Percentiles rank a stretch among this genome's conserved stretches.
Conservation (phyloP, 2,888 invertebrate genomes). For the Euzetes globulus region DNA sequence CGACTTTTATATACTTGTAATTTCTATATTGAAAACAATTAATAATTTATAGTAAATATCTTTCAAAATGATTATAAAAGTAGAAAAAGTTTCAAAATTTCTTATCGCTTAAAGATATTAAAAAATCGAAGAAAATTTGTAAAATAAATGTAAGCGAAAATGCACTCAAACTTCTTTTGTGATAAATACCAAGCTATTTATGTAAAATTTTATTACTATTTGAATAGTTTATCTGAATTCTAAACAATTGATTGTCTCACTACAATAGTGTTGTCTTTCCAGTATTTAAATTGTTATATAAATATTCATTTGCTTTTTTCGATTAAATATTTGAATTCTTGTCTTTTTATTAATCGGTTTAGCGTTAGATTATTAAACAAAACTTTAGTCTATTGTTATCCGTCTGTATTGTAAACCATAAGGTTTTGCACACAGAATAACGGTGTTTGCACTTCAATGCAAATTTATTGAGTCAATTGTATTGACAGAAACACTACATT, state of each 20-base stretch:
- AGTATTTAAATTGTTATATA: neutral
- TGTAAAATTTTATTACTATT: constrained; percentile 24
- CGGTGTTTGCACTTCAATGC: too few species aligned
- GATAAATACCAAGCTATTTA: constrained; percentile 21
- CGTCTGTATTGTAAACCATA: too few species aligned
- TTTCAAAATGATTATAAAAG: neutral
- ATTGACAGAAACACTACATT: too few species aligned
- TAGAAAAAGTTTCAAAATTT: neutral
- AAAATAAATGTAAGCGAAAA: constrained; percentile 5
- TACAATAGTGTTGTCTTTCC: constrained; percentile 27
- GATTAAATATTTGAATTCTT: neutral
- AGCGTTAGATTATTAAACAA: too few species aligned
- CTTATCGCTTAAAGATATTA: too few species aligned
- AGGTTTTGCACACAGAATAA: too few species aligned
- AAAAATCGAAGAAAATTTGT: neutral
- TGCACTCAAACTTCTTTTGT: constrained; percentile 26
- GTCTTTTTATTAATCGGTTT: neutral
- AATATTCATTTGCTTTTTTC: neutral
- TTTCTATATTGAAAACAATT: neutral
- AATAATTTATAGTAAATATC: neutral
- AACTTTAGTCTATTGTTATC: too few species aligned
- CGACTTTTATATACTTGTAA: constrained; percentile 14
- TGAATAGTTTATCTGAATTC: neutral
- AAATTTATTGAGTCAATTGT: too few species aligned
- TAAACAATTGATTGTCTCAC: neutral